Base-by-base conservation (phyloP, 2,113 vertebrate species). In the Leptobrachium ailaonicum region DNA sequence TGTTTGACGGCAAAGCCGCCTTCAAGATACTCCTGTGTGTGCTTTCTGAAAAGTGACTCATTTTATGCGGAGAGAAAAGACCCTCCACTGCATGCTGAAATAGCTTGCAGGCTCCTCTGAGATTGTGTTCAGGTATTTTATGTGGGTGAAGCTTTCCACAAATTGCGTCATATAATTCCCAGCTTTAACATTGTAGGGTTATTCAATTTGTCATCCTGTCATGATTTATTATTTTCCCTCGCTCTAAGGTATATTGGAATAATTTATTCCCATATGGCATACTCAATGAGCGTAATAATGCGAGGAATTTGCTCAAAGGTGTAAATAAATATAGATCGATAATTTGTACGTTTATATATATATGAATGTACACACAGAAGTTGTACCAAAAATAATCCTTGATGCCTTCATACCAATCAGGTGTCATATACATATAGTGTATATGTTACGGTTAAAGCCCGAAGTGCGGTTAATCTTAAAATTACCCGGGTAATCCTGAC, bases 121-220 rank as follows among this genome's bases (percentile, higher is more conserved):
- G 62, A 79, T 71, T 71, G 44, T 56, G 60, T 58, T 41, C 10
- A 66, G 71, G 64, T n/a, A 80, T 58, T 32, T 66, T 62, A 64
- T 80, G 78, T 80, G 78, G 78, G 71, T 80, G 71, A 80, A 80
- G 60, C 50, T 73, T 80, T 66, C 60, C 54, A 42, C 77, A 72
- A 73, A 20, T 44, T 80, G 71, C 78, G 50, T 80, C 71, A 80
- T 42, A 79, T 67, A 58, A 67, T 44, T 73, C 78, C 63, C 71
- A 66, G 78, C 63, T 63, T 73, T 14, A 73, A 14, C 45, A 14
- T 20, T 14, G 44, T 44, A 76, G 20, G 62, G 71, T 47, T 73
- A 80, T 73, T 67, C 41, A 62, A 80, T 80, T 80, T 80, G 77
- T 80, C 70, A 80, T 73, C 41, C 71, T 73, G 78, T 80, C 78